Evolutionary conservation across 23 tunicate genomes (phyloP).

Genomic region (Diplosoma virens): DNA sequence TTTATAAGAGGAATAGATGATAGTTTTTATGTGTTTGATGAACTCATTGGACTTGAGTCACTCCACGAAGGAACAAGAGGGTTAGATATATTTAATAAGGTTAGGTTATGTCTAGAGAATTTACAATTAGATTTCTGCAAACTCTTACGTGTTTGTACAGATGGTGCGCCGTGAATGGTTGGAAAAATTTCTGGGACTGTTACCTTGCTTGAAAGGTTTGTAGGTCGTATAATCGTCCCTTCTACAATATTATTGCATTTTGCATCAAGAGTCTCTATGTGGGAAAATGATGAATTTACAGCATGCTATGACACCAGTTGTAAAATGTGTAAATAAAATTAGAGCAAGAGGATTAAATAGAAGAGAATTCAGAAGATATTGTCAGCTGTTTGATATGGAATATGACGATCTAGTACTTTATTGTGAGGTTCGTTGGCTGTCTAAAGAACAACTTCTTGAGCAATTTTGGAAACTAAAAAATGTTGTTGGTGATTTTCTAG

Average conservation of each 20-base stretch:
- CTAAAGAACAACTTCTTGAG: background rate
- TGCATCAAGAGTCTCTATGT: background rate
- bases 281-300: no score
- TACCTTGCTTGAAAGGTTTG: background rate
- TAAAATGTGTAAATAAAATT: no score
- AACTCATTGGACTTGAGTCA: background rate
- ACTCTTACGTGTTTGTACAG: no score
- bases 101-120: background rate
- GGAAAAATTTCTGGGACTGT: background rate
- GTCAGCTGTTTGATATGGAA: background rate
- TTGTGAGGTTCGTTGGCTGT: background rate
- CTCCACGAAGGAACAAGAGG: background rate
- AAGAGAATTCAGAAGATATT: background rate
- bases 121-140: no score
- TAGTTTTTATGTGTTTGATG: no score
- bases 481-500: background rate
- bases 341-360: background rate
- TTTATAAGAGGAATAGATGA: no score
- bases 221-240: background rate
- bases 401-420: background rate
- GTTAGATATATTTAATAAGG: background rate
- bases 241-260: background rate
- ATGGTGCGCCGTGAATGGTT: background rate
- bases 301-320: no score
- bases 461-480: background rate